Conservation (phyloP, 1,140 invertebrate genomes). For the Planococcus citri region DNA sequence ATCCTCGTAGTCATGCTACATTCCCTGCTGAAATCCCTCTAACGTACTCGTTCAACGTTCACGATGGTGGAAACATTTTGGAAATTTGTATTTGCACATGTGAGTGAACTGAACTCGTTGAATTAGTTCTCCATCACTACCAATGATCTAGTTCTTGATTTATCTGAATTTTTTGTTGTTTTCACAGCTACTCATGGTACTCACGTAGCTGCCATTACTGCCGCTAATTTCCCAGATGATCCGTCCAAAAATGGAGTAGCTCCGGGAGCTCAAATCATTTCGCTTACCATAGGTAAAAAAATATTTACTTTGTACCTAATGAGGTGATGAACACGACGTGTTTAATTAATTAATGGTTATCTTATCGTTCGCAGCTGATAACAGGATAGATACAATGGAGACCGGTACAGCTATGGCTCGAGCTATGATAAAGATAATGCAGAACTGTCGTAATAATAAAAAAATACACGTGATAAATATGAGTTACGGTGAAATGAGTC, state of each 20-base stretch:
- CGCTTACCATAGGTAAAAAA: conserved; percentile 63
- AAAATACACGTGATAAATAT: conserved; percentile 87
- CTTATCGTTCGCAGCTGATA: conserved; percentile 47
- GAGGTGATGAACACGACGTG: too few species aligned
- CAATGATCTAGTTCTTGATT: too few species aligned
- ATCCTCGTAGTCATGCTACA: conserved; percentile 49
- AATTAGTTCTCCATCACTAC: too few species aligned
- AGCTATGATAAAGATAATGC: conserved; percentile 78
- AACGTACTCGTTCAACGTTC: conserved; percentile 84
- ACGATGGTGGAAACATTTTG: conserved; percentile 79
- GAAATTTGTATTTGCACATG: conserved; percentile 90
- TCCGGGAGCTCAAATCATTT: conserved; percentile 91
- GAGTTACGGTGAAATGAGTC: conserved; percentile 91
- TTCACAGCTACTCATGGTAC: conserved; percentile 81
- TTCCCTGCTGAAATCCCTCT: conserved; percentile 66
- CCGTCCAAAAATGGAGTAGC: conserved; percentile 89
- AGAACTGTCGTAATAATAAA: conserved; percentile 38
- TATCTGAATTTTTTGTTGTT: too few species aligned
- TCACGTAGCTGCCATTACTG: conserved; percentile 91
- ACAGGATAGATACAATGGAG: conserved; percentile 84
- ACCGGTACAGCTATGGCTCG: conserved; percentile 82
- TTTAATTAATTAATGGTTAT: background rate
- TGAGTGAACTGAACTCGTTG: conserved; percentile 44
- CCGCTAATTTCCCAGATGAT: conserved; percentile 78
- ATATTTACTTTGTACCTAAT: background rate